Conservation (phyloP, 1,140 invertebrate genomes). For the Papilio machaon region DNA sequence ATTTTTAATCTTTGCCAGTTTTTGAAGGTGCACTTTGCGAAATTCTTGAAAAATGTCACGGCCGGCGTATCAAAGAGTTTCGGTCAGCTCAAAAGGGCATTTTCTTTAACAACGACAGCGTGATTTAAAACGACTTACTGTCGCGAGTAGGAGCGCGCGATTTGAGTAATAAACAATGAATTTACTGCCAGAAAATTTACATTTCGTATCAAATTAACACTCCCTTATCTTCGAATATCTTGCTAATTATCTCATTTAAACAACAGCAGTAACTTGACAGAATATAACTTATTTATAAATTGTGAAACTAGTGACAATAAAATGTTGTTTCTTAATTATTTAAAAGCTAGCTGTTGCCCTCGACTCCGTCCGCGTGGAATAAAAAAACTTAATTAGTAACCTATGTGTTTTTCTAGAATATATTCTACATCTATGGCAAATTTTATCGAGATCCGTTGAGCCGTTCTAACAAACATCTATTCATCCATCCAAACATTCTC, state of each 20-base stretch:
- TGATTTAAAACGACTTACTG: constrained; percentile 33
- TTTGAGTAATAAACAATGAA: constrained; percentile 18
- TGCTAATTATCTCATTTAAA: background rate
- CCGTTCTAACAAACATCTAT: no score
- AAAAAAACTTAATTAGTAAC: no score
- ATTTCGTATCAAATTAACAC: constrained; percentile 21
- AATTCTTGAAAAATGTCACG: constrained; percentile 65
- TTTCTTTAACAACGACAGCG: constrained; percentile 44
- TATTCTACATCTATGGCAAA: no score
- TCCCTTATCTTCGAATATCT: background rate
- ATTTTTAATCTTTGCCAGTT: constrained; percentile 64
- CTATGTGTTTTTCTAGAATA: no score
- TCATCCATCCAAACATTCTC: no score
- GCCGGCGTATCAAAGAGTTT: constrained; percentile 55
- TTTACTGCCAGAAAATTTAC: constrained; percentile 14
- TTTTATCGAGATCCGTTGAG: no score
- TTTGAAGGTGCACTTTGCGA: constrained; percentile 57
- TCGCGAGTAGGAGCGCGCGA: background rate
- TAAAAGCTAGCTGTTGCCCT: background rate
- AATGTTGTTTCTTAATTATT: background rate
- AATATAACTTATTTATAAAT: background rate
- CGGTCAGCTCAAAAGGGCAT: constrained; percentile 51
- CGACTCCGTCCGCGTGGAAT: no score
- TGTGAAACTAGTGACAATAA: background rate
- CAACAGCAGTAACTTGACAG: background rate